These are phyloP conservation scores for Eristalis arbustorum DNA, from an alignment of 2,888 invertebrate species.

Conservation along the genomic window DNA sequence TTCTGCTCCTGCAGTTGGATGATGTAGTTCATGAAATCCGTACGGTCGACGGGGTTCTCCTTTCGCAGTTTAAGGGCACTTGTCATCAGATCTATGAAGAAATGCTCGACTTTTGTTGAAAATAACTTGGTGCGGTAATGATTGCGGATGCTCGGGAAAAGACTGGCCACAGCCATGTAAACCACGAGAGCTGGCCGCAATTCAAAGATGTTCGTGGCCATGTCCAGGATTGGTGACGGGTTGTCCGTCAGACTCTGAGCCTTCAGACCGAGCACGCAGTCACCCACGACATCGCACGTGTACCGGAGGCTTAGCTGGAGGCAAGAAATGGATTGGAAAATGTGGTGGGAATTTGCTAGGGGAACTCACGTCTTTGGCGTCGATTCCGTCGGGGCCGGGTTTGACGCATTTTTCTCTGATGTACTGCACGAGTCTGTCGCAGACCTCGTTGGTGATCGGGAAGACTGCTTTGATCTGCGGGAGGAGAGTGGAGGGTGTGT, in stretches of 20 bases:
- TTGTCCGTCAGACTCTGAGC: conserved; percentile 78
- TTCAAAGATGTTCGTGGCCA: conserved; percentile 75
- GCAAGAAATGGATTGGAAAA: neutral
- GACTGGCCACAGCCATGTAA: conserved; percentile 72
- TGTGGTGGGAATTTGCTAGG: neutral
- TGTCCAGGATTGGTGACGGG: conserved; percentile 75
- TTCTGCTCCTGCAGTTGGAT: conserved; percentile 76
- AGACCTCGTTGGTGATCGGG: conserved; percentile 80
- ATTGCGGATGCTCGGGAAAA: conserved; percentile 73
- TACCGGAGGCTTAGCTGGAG: conserved; percentile 75
- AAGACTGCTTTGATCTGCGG: conserved; percentile 80
- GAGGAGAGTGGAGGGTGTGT: conserved; percentile 30
- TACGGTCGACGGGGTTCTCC: conserved; percentile 71
- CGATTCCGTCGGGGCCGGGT: conserved; percentile 76
- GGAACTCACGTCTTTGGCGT: conserved; percentile 79
- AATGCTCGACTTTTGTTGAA: conserved; percentile 1
- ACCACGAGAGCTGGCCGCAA: conserved; percentile 71
- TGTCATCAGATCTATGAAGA: conserved; percentile 15
- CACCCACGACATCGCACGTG: conserved; percentile 80
- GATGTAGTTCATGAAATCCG: conserved; percentile 77
- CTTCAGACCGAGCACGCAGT: conserved; percentile 80
- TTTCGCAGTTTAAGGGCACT: conserved; percentile 69
- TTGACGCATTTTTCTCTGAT: conserved; percentile 75
- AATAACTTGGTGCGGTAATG: conserved; percentile 73
- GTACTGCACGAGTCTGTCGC: conserved; percentile 78